Evolutionary conservation across 2,113 vertebrate species (phyloP).

Genomic region (Siphamia tubifer): DNA sequence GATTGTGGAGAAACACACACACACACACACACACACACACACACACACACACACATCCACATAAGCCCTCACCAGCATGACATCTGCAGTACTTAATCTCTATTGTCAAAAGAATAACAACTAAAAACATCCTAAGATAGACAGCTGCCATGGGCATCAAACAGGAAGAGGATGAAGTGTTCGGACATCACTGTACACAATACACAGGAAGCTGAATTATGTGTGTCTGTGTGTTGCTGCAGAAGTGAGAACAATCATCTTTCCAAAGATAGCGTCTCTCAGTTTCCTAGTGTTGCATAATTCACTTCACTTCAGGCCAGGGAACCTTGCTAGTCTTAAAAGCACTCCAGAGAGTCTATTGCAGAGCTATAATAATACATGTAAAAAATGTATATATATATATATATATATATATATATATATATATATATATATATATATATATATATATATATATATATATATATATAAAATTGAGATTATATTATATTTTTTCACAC

Average conservation of each 20-base stretch:
- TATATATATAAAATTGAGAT: too few relatives aligned
- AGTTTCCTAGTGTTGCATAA: conserved; percentile 64
- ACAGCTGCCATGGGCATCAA: conserved; percentile 29
- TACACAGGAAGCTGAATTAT: neutral
- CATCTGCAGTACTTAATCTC: conserved; percentile 19
- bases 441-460: too few relatives aligned
- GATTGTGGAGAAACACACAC: conserved; percentile 1
- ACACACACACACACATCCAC: neutral
- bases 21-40: neutral
- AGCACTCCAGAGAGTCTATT: conserved; percentile 15
- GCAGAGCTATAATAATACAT: neutral
- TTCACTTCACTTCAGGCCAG: conserved; percentile 53
- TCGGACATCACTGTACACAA: neutral
- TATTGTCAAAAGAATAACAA: conserved; percentile 15
- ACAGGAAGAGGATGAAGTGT: conserved; percentile 5
- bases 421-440: too few relatives aligned
- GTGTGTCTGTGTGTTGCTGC: neutral
- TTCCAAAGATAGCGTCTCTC: conserved; percentile 33
- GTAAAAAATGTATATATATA: too few relatives aligned
- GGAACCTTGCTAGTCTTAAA: conserved; percentile 32
- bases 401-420: too few relatives aligned
- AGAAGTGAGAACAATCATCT: conserved; percentile 26
- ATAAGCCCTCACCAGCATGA: neutral
- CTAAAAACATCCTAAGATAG: conserved; percentile 20
- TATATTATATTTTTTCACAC: neutral